Conservation (phyloP, 2,113 vertebrate species). For the Nematolebias whitei region DNA sequence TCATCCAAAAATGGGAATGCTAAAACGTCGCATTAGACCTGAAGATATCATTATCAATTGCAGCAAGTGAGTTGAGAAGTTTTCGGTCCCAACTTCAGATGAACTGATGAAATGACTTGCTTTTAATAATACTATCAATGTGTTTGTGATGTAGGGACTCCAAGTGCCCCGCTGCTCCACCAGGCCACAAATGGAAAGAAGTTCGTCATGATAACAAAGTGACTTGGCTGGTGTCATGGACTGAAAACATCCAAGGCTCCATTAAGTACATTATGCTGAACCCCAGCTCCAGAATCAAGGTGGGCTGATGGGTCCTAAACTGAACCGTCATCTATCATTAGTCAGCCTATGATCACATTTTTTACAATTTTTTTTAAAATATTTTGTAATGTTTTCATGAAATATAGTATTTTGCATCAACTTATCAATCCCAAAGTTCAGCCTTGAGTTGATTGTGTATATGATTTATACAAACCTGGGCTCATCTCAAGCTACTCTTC, state of each 20-base stretch:
- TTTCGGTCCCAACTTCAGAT: neutral
- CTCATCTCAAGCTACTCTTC: neutral
- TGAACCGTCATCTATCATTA: too few relatives aligned
- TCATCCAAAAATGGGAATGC: constrained; percentile 98
- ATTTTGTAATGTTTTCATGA: too few relatives aligned
- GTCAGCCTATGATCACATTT: too few relatives aligned
- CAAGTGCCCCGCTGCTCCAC: constrained; percentile 87
- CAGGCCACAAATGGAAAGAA: constrained; percentile 97
- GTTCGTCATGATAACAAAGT: constrained; percentile 97
- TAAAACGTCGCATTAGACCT: constrained; percentile 93
- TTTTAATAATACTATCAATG: neutral
- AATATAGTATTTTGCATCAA: too few relatives aligned
- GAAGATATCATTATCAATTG: constrained; percentile 97
- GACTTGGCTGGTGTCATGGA: constrained; percentile 98
- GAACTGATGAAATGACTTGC: neutral
- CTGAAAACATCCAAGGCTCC: constrained; percentile 97
- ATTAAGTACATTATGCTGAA: constrained; percentile 99
- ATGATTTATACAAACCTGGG: neutral
- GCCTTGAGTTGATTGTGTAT: too few relatives aligned
- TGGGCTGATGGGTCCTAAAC: constrained; percentile 44
- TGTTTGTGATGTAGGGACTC: constrained; percentile 83
- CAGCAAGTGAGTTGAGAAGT: constrained; percentile 88
- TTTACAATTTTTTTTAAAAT: too few relatives aligned
- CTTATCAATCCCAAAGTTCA: too few relatives aligned
- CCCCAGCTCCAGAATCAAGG: constrained; percentile 98